phyloP scores from a whole-genome alignment of 1,140 invertebrate species.

The Drosophila navojoa region DNA sequence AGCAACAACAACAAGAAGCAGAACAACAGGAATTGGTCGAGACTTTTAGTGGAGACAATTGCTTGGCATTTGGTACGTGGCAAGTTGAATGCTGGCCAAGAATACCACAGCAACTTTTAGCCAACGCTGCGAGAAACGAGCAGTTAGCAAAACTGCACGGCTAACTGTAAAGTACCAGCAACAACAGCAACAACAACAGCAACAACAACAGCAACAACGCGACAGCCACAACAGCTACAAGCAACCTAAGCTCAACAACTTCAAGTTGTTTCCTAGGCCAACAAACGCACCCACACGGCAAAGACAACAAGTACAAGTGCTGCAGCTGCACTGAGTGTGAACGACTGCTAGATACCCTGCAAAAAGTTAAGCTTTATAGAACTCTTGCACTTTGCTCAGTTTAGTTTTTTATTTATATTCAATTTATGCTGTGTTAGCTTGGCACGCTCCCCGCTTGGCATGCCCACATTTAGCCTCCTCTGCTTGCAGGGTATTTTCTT shows the following conservation, averaged over 20 bases:
- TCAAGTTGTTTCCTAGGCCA: constrained; percentile 74
- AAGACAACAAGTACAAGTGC: constrained; percentile 24
- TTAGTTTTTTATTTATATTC: no score
- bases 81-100: constrained; percentile 48
- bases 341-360: background rate
- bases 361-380: background rate
- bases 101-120: constrained; percentile 61
- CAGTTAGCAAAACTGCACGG: constrained; percentile 70
- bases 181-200: constrained; percentile 42
- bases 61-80: constrained; percentile 40
- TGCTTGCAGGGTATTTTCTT: background rate
- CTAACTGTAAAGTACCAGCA: constrained; percentile 65
- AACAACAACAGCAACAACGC: constrained; percentile 57
- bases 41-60: constrained; percentile 68
- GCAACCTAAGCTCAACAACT: constrained; percentile 76
- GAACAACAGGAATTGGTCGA: constrained; percentile 27
- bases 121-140: constrained; percentile 35
- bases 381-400: no score
- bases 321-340: no score
- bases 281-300: constrained; percentile 69
- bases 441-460: no score
- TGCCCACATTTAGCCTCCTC: background rate
- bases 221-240: constrained; percentile 74
- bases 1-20: constrained; percentile 19
- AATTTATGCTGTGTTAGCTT: no score